phyloP scores from a whole-genome alignment of 2,797 vertebrate genomes.

The Sebastes vulpes region DNA sequence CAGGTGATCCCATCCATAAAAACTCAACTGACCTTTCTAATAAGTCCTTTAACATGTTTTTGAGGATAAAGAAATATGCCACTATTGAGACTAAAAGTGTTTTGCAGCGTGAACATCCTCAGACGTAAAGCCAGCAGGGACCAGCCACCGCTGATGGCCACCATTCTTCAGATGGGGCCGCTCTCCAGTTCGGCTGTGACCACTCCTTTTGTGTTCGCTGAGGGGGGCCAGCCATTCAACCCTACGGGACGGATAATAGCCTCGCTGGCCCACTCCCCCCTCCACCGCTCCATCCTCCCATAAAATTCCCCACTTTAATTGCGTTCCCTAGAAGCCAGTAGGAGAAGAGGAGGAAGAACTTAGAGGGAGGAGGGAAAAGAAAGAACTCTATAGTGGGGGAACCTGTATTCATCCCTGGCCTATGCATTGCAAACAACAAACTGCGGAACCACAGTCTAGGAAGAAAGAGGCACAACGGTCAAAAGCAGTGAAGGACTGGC shows the following conservation, averaged over 20 bases:
- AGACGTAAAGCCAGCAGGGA: constrained; percentile 47
- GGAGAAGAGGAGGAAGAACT: constrained; percentile 72
- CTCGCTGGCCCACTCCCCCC: constrained; percentile 63
- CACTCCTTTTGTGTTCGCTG: constrained; percentile 81
- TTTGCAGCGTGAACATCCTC: constrained; percentile 40
- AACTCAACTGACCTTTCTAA: neutral
- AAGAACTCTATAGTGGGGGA: constrained; percentile 71
- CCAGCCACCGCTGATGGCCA: constrained; percentile 53
- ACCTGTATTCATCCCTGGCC: constrained; percentile 80
- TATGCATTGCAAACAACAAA: constrained; percentile 87
- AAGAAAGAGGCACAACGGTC: constrained; percentile 84
- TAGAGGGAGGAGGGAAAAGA: constrained; percentile 72
- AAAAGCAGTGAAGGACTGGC: constrained; percentile 85
- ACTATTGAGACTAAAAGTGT: constrained; percentile 32
- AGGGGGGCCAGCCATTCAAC: constrained; percentile 80
- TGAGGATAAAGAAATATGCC: constrained; percentile 14
- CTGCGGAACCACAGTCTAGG: constrained; percentile 72
- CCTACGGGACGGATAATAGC: constrained; percentile 83
- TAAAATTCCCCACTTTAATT: constrained; percentile 80
- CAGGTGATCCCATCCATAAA: neutral
- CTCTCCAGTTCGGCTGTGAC: constrained; percentile 77
- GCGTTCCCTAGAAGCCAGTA: constrained; percentile 79
- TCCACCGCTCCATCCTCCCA: constrained; percentile 72
- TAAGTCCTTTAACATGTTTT: neutral
- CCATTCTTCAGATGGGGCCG: constrained; percentile 75